Conservation (phyloP, 2,113 vertebrate genomes). For the Tragulus kanchil region DNA sequence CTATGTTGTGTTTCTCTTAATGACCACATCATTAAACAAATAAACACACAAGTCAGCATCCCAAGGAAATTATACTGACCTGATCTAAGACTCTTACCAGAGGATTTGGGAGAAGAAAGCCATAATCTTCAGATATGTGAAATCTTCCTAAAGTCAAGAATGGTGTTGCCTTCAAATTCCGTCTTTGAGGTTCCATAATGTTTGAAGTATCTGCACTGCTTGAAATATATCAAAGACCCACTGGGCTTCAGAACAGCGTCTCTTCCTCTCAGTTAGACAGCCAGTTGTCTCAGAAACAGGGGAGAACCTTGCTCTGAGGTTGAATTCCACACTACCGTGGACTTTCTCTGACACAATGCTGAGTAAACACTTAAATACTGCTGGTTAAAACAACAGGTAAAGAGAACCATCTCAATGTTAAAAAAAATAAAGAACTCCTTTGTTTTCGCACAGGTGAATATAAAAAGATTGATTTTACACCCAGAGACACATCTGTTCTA, state of each 20-base stretch:
- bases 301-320: conserved; percentile 66
- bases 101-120: conserved; percentile 92
- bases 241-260: background rate
- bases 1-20: background rate
- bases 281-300: rapidly evolving
- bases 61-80: background rate
- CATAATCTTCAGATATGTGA: conserved; percentile 92
- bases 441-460: background rate
- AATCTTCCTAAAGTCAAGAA: conserved; percentile 86
- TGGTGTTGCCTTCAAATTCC: background rate
- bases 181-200: conserved; percentile 54
- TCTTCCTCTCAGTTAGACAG: background rate
- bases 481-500: background rate
- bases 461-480: background rate
- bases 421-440: background rate
- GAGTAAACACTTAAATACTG: conserved; percentile 79
- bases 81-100: conserved; percentile 85
- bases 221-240: background rate
- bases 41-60: background rate
- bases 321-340: background rate
- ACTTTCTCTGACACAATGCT: background rate
- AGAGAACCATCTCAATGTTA: background rate
- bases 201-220: rapidly evolving
- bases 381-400: conserved; percentile 61
- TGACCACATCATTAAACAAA: background rate